Evolutionary conservation across 1,140 invertebrate genomes (phyloP), one percentile per base, ranked within the genome.

Genomic region (Akabosia matsudoensis): DNA sequence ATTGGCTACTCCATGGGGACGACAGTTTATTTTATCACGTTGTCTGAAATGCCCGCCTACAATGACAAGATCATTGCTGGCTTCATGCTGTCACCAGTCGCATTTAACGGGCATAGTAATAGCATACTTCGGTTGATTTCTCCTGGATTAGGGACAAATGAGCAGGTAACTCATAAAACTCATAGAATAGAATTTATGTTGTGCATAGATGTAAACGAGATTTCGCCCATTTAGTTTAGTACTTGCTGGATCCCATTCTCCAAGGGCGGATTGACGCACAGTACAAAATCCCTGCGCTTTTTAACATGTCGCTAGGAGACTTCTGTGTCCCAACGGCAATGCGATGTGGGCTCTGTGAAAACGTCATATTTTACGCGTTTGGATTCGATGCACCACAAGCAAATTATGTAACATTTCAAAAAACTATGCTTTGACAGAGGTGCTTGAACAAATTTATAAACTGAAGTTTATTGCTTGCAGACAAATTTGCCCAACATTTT

Each of bases 1-100:
- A 81, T 89, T 0, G 88, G 87, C 0, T 86, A 88, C 80, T 88
- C 87, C 14, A 87, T 89, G 82, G 88, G 88, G 28, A 78, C 76
- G 3, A 73, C 70, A 1, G 28, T 24, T 37, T 88, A 88, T 79
- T 89, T 89, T 78, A 87, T 88, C 1, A 88, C 90, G 87, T 84
- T 88, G 75, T 86, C 87, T 3, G 82, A 86, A 74, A 83, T 84
- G 70, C 88, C 89, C 0, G 84, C 89, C 51, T 88, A 88, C 79
- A 87, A 88, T 61, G 76, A 86, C 3, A 88, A 87, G 79, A 80
- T 89, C 14, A 14, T 74, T 2, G 33, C 10, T 4, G 67, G 67
- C 2, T 70, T 26, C 33, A 30, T 70, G 28, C 67, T 70, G 7
- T 70, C 67, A 10, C 67, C 67, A 26, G 67, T 34, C 2, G 33